Base-by-base conservation (phyloP, 2,797 vertebrate genomes). In the Tangara arthus region DNA sequence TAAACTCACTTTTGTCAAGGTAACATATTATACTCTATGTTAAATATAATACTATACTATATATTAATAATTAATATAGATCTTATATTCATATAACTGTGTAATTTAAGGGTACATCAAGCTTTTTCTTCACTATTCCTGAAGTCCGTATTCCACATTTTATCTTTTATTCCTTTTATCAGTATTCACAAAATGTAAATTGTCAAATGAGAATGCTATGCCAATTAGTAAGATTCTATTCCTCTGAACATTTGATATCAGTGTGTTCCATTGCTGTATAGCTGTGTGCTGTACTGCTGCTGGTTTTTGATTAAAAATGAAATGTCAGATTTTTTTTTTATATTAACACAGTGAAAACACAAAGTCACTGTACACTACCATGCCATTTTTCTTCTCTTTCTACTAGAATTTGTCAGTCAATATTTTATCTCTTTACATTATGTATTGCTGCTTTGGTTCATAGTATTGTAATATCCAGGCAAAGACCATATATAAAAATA, bases 1-100 rank as follows among this genome's bases (percentile, higher is more conserved):
- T 98, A 99, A 99, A 96, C 99, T 99, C 68, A 99, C 99, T n/a
- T 99, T 99, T 88, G 96, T 99, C 91, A 99, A 99, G 98, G 99
- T 99, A 98, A 96, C 35, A 32, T 77, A 61, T 59, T 35, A 35
- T 35, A 35, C 35, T 35, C 8, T 35, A 35, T 35, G 35, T 35
- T 35, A 35, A 35, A 35, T 35, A 35, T 35, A 35, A 35, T 35
- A 35, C 35, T 35, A 35, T 35, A 35, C 35, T 35, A 35, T 35
- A 35, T 35, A 35, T 35, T 35, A 35, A 35, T 35, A 35, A 35
- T 27, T 71, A 83, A 60, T 68, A 19, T 14, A 13, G 78, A 28
- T 15, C 7, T 22, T 66, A 10, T 12, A 32, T 59, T 87, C 7
- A 44, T 72, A 50, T 69, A 82, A 57, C 15, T 39, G 30, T 4